phyloP scores from a whole-genome alignment of 92 coral and sea anemone genomes.

The Porites evermanni region DNA sequence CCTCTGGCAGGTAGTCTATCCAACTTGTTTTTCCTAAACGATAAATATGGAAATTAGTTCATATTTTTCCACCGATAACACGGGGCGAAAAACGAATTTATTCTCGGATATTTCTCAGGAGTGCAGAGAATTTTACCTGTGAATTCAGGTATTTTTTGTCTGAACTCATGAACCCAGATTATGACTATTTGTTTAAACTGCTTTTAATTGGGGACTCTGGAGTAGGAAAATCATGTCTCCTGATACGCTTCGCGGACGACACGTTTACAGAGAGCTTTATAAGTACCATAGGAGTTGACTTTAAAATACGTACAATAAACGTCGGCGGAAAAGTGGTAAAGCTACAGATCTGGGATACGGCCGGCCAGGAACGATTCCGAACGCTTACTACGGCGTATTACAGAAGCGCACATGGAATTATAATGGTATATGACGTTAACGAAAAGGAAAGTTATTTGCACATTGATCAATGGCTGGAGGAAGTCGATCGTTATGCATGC shows the following conservation, averaged over 20 bases:
- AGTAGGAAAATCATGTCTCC: constrained; percentile 95
- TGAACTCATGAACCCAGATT: constrained; percentile 85
- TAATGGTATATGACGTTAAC: constrained; percentile 93
- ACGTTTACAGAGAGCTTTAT: constrained; percentile 93
- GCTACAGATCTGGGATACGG: constrained; percentile 98
- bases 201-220: constrained; percentile 98
- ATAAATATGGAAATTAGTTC: constrained; percentile 40
- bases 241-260: constrained; percentile 99
- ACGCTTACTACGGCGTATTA: constrained; percentile 98
- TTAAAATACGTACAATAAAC: constrained; percentile 90
- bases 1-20: constrained; percentile 26
- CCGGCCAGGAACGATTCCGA: constrained; percentile 96
- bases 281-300: constrained; percentile 99
- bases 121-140: not conserved
- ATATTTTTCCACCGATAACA: constrained; percentile 8
- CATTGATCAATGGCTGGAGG: constrained; percentile 88
- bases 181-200: constrained; percentile 94
- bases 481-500: constrained; percentile 87
- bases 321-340: constrained; percentile 87
- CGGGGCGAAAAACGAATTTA: constrained; percentile 13
- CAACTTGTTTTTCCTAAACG: not conserved
- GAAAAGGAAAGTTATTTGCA: constrained; percentile 89
- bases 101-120: not conserved
- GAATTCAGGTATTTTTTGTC: not conserved
- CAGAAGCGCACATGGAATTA: constrained; percentile 97